A percentile compares a stretch with the other conserved stretches of the same genome.
Conservation (phyloP, 2,113 vertebrate genomes). For the western clawed frog (Xenopus tropicalis) region DNA sequence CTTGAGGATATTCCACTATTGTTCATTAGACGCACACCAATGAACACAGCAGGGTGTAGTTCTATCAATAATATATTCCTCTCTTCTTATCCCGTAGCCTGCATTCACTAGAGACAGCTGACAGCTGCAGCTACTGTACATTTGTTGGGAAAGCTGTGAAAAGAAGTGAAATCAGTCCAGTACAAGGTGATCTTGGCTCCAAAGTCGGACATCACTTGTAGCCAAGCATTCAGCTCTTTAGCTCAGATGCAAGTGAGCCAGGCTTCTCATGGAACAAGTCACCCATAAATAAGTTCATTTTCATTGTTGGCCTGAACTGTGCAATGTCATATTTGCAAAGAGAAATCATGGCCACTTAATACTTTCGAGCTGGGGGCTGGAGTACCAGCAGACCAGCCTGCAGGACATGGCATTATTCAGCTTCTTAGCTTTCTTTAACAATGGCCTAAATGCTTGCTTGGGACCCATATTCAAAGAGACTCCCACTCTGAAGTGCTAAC, state of each 20-base stretch:
- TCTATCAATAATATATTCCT: constrained; percentile 25
- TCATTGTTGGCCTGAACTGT: neutral
- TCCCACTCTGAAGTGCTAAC: no score
- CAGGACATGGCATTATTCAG: no score
- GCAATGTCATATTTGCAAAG: neutral
- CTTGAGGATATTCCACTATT: constrained; percentile 18
- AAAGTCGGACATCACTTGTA: neutral
- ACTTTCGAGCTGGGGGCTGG: no score
- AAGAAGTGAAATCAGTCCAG: neutral
- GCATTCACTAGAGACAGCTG: constrained; percentile 25
- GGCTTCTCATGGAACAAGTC: neutral
- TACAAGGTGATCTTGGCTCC: constrained; percentile 9
- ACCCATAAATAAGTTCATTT: neutral
- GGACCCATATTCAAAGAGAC: no score
- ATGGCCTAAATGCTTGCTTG: no score
- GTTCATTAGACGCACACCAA: constrained; percentile 27
- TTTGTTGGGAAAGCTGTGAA: neutral
- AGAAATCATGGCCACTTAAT: no score
- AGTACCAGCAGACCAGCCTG: no score
- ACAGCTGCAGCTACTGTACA: constrained; percentile 32
- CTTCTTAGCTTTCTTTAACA: no score
- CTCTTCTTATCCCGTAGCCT: constrained; percentile 3
- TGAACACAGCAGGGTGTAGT: constrained; percentile 1
- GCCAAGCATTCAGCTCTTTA: constrained; percentile 8
- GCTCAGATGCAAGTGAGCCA: neutral